phyloP scores from a whole-genome alignment of 2,888 invertebrate species.

The Leptopilina myrica region DNA sequence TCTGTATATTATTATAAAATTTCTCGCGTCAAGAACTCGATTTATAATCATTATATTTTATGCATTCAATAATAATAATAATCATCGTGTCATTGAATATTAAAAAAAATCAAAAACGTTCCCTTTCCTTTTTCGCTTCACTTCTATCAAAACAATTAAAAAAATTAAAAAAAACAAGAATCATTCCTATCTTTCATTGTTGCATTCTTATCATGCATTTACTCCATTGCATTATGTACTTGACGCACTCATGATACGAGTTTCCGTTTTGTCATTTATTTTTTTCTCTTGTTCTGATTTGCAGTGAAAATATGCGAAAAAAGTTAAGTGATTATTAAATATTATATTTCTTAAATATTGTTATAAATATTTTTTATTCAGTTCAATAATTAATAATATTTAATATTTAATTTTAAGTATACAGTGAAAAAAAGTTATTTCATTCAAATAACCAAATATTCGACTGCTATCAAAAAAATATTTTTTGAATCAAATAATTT shows the following conservation, averaged over 20 bases:
- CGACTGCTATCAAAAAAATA: too few species aligned
- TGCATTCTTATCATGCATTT: neutral
- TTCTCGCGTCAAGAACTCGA: neutral
- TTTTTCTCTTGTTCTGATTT: slow-evolving; percentile 3
- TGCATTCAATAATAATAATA: neutral
- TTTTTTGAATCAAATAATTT: too few species aligned
- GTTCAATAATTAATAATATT: too few species aligned
- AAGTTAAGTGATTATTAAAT: too few species aligned
- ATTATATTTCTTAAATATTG: too few species aligned
- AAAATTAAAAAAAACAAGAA: neutral
- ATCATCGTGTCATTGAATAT: neutral
- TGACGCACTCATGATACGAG: neutral
- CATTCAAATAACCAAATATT: too few species aligned
- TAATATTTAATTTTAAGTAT: too few species aligned
- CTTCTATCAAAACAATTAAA: neutral
- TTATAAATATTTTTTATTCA: too few species aligned
- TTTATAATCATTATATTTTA: neutral
- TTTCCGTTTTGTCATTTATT: neutral
- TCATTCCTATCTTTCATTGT: neutral
- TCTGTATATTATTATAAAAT: too few species aligned
- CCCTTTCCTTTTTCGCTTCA: neutral
- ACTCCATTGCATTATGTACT: neutral
- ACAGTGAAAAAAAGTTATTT: too few species aligned
- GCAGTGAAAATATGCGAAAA: neutral
- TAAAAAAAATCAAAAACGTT: neutral